Evolutionary conservation across 2,113 vertebrate species (phyloP).

Genomic region (Saguinus midas): DNA sequence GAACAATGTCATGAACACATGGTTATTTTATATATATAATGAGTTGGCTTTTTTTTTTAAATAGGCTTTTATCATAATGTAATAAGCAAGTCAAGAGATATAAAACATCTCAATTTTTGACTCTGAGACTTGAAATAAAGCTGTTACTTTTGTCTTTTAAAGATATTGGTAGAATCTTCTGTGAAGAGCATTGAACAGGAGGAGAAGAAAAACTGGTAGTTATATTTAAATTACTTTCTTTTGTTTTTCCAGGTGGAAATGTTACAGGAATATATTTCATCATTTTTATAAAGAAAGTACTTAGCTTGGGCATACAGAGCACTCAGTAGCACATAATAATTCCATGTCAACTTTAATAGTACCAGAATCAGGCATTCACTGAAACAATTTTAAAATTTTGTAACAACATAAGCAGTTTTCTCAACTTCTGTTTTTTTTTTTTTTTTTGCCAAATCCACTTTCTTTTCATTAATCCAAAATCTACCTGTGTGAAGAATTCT

Average conservation of each 20-base stretch:
- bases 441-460: neutral
- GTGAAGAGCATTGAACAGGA: neutral
- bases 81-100: neutral
- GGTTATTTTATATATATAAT: neutral
- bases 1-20: neutral
- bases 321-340: neutral
- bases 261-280: neutral
- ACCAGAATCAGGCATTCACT: neutral
- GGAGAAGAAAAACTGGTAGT: neutral
- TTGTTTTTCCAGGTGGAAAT: neutral
- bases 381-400: too few relatives aligned
- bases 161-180: neutral
- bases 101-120: neutral
- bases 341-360: neutral
- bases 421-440: neutral
- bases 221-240: neutral
- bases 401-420: neutral
- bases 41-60: neutral
- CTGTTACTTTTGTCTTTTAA: neutral
- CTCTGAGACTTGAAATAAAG: neutral
- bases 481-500: neutral
- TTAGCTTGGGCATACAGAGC: neutral
- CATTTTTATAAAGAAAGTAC: neutral
- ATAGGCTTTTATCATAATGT: neutral
- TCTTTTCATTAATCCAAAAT: neutral